Evolutionary conservation across 2,888 invertebrate genomes (phyloP), one percentile per base, ranked within the genome.

Genomic region (Cosmorhoe ocellata): DNA sequence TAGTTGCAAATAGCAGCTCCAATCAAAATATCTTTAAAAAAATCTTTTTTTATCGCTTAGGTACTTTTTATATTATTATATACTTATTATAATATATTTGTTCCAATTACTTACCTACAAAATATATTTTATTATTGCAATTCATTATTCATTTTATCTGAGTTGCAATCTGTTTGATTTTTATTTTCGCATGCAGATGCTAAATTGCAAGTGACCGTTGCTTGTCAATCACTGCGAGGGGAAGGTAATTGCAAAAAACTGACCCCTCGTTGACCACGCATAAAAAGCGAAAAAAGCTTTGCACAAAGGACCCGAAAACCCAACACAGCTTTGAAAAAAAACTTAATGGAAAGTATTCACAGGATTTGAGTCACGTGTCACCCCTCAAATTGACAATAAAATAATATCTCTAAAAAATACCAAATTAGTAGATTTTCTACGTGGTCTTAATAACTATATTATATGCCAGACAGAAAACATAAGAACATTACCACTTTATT

Each of bases 211-310:
- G 74, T 84, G 81, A 84, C 87, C 86, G 86, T 85, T 84, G 81
- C 65, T 79, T 84, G 89, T 88, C 88, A 87, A 83, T 84, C 76
- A 75, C 59, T 61, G 71, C 69, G 60, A 76, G 69, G 66, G 70
- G 69, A 63, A 70, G 69, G 67, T 61, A 66, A 68, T 69, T 67
- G 67, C 66, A 82, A 84, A 84, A 84, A 85, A 81, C 81, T 89
- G 89, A 88, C 89, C 89, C 87, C 84, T 85, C 84, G 78, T 81
- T 88, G 89, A 88, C 89, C 89, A 81, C 70, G 69, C 61, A 76
- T 72, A 82, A 82, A 83, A 82, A 73, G 63, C 34, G 67, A 75
- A 72, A 77, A 78, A 76, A 66, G 62, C 58, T 48, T n/a, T 28
- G 26, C 59, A 77, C 78, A 80, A 81, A 68, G 54, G 62, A 56